Evolutionary conservation across 2,888 invertebrate genomes (phyloP).

Genomic region (Dicranocentrus wangi): DNA sequence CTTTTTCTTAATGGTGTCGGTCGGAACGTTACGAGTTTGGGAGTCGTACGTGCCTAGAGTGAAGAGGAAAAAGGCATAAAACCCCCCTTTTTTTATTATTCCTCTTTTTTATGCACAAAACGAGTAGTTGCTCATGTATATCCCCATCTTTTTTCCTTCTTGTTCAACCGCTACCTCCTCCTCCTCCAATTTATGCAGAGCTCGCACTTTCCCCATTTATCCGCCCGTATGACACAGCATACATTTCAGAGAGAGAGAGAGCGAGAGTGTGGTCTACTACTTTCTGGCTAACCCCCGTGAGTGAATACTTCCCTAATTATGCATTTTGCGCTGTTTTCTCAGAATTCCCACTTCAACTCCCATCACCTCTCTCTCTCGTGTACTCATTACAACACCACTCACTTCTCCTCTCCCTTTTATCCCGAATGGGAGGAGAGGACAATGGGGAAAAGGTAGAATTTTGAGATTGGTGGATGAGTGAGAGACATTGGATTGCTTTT

Average conservation of each 20-base stretch:
- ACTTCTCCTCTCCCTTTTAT: background rate
- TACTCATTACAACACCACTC: slow-evolving; percentile 43
- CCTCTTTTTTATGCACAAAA: slow-evolving; percentile 26
- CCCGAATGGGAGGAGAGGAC: too few species aligned
- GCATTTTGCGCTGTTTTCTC: slow-evolving; percentile 50
- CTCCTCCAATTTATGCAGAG: too few species aligned
- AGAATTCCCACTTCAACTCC: slow-evolving; percentile 32
- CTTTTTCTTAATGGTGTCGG: slow-evolving; percentile 14
- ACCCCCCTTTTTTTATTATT: slow-evolving; percentile 6
- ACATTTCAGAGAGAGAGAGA: background rate
- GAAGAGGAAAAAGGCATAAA: slow-evolving; percentile 9
- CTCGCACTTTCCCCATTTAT: background rate
- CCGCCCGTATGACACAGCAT: background rate
- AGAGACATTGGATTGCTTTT: too few species aligned
- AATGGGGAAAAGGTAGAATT: background rate
- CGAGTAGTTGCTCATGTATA: slow-evolving; percentile 15
- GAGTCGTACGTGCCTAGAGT: background rate
- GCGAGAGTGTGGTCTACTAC: too few species aligned
- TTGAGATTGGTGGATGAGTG: too few species aligned
- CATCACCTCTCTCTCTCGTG: slow-evolving; percentile 31
- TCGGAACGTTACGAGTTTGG: background rate
- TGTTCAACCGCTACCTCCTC: too few species aligned
- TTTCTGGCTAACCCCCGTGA: background rate
- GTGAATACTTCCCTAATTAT: slow-evolving; percentile 55
- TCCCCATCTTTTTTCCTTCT: background rate